Evolutionary conservation across 2,888 invertebrate species (phyloP).

Genomic region (Drosophila anomalata): DNA sequence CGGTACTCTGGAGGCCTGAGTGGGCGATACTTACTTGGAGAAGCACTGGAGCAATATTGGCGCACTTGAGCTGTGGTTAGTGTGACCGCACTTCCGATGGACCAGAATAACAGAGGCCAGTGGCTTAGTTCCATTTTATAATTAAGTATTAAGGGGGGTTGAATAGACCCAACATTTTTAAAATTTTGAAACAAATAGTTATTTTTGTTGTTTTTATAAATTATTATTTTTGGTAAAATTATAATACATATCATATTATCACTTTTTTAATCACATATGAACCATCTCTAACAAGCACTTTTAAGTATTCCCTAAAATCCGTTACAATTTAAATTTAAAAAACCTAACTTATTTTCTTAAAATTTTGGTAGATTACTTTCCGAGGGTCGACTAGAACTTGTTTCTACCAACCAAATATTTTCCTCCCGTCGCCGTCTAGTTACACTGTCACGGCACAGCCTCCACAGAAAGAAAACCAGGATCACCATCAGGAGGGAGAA

Average conservation of each 20-base stretch:
- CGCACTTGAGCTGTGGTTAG: background rate
- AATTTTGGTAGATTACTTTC: constrained; percentile 18
- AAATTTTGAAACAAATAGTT: background rate
- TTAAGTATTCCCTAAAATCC: background rate
- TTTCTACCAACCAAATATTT: constrained; percentile 37
- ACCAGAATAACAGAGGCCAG: background rate
- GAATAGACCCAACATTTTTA: too few species aligned
- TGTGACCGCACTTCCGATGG: constrained; percentile 18
- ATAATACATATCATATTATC: background rate
- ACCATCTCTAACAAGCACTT: too few species aligned
- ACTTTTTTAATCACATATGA: too few species aligned
- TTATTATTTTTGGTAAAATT: background rate
- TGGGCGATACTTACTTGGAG: constrained; percentile 66
- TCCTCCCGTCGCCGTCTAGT: constrained; percentile 18
- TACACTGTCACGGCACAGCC: constrained; percentile 12
- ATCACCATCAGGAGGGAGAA: constrained; percentile 25
- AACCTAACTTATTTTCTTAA: background rate
- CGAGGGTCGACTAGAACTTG: background rate
- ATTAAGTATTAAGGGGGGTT: background rate
- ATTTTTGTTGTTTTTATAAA: background rate
- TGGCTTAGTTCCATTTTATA: background rate
- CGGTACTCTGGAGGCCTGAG: background rate
- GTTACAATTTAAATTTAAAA: background rate
- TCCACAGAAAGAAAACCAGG: constrained; percentile 19
- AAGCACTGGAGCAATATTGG: constrained; percentile 58